Percentiles rank a stretch among this genome's conserved stretches.
phyloP scores from a whole-genome alignment of 2,888 invertebrate species.

The Polymixis lichenea region DNA sequence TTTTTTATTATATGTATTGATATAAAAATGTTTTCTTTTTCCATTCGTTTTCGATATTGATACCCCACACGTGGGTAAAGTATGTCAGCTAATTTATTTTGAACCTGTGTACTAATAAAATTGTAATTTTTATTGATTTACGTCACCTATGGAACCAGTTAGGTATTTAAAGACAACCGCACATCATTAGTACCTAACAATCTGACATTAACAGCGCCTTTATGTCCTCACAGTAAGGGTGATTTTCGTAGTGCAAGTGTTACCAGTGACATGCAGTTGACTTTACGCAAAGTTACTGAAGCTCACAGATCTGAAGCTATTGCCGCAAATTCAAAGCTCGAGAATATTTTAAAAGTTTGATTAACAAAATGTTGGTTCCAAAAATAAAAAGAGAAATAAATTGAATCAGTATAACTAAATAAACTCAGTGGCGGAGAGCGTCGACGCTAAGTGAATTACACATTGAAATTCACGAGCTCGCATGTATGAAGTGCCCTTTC shows the following conservation, averaged over 20 bases:
- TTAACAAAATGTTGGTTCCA: constrained; percentile 1
- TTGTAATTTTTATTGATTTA: too few species aligned
- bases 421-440: constrained; percentile 47
- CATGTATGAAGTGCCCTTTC: constrained; percentile 46
- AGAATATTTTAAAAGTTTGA: neutral
- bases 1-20: too few species aligned
- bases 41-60: too few species aligned
- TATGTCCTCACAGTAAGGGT: neutral
- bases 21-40: too few species aligned
- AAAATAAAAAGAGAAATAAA: constrained; percentile 27
- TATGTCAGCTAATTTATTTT: too few species aligned
- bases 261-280: neutral
- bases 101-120: too few species aligned
- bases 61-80: too few species aligned
- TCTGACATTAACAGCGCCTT: neutral
- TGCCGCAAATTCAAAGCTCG: neutral
- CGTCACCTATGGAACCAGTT: too few species aligned
- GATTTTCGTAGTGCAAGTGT: neutral
- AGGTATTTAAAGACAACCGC: neutral
- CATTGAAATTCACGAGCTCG: constrained; percentile 62
- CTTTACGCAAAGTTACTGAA: neutral
- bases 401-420: constrained; percentile 49
- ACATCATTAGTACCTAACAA: neutral
- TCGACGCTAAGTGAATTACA: constrained; percentile 59
- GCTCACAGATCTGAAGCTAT: too few species aligned